Base-by-base conservation (phyloP, 64 coral and sea anemone genomes). In the Porites lutea region DNA sequence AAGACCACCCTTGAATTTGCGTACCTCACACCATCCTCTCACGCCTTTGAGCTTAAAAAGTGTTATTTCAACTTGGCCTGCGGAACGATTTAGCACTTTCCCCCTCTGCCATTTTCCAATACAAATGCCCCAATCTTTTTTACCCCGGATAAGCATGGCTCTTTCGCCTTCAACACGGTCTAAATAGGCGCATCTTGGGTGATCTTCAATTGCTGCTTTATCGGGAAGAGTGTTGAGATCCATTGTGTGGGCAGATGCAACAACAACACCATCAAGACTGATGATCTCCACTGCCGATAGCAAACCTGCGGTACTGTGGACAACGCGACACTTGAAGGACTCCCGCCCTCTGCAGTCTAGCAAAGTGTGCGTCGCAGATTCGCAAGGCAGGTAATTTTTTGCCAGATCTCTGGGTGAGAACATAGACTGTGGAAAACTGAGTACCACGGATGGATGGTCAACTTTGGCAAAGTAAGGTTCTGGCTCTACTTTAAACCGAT, bases 81-180 rank as follows among this genome's bases (percentile, higher is more conserved):
- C 37, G 18, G 89, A 12, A 16, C 79, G 62, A 37, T 55, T 78
- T n/a, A 83, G 74, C 46, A 64, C 22, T 0, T 23, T 55, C 49
- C 68, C 68, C 5, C 59, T 62, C 3, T 74, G 9, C 62, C 72
- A 84, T 22, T 75, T 70, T 37, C 69, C 90, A 27, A 75, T 48
- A 16, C 79, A 86, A 20, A 92, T 47, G 7, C 90, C 90, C 90
- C 90, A 92, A 57, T 92, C 90, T 5, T 85, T 60, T 69, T 61
- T 54, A 52, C 90, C 69, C 60, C 90, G 65, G 48, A 92, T 86
- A 48, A 92, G 49, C 79, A 92, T 92, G 54, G 90, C 79, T 75
- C 72, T 73, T 14, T 92, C 79, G 22, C 49, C 45, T 13, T 85
- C 52, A n/a, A 49, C 22, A 23, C n/a, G 50, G 7, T 57, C 47